Conservation (phyloP, 2,888 invertebrate genomes). For the Hipparchia sbordonii region DNA sequence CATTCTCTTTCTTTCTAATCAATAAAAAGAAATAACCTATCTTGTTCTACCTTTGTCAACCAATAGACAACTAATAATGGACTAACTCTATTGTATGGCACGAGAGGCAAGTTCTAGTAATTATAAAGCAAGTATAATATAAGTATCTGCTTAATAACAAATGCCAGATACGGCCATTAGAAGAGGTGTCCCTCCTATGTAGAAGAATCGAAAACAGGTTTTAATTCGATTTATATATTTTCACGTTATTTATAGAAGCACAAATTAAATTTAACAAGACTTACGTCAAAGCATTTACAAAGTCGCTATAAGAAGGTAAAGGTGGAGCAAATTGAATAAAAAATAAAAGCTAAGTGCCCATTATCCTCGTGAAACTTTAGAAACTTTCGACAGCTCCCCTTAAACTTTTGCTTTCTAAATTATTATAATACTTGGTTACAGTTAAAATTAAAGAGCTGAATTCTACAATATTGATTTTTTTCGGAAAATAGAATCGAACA, state of each 20-base stretch:
- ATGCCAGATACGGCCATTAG: too few relatives aligned
- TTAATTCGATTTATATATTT: too few relatives aligned
- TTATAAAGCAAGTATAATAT: too few relatives aligned
- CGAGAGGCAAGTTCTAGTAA: too few relatives aligned
- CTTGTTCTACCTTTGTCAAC: too few relatives aligned
- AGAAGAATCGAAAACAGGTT: too few relatives aligned
- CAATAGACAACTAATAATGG: too few relatives aligned
- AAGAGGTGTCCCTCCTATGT: too few relatives aligned
- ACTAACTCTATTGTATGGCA: too few relatives aligned
- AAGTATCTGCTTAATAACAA: too few relatives aligned
- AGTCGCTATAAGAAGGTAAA: background rate
- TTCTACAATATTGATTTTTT: background rate
- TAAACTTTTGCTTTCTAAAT: background rate
- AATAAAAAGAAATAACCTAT: too few relatives aligned
- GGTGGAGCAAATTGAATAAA: background rate
- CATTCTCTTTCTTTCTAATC: background rate
- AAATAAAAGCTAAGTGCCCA: conserved; percentile 7
- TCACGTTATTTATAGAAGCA: background rate
- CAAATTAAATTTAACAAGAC: background rate
- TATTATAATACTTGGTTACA: background rate
- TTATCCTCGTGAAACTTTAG: background rate
- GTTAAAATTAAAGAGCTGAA: background rate
- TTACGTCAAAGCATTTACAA: background rate
- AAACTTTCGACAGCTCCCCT: background rate
- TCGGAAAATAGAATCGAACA: background rate